Percentiles rank a stretch among this genome's conserved stretches.
These are phyloP conservation scores for Philereme vetulata DNA, from an alignment of 2,888 invertebrate species.

Conservation along the genomic window DNA sequence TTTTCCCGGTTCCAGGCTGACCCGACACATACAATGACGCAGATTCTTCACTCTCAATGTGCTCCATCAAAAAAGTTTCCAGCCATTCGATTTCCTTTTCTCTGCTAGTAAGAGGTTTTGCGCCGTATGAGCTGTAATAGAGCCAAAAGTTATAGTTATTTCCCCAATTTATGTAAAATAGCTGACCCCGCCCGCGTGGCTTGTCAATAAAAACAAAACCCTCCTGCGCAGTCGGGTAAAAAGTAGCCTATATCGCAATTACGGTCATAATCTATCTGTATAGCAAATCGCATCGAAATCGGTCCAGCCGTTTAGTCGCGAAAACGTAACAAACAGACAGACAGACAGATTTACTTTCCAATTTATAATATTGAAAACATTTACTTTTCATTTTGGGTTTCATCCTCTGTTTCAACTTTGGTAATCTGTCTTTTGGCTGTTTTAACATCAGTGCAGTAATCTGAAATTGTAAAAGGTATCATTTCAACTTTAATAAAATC, in stretches of 20 bases:
- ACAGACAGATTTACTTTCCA: no score
- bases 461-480: constrained; percentile 48
- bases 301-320: no score
- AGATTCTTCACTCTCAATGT: constrained; percentile 86
- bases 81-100: constrained; percentile 90
- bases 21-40: constrained; percentile 97
- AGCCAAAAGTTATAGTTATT: neutral
- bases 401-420: constrained; percentile 12
- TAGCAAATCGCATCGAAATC: no score
- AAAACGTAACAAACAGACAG: no score
- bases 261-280: no score
- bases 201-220: no score
- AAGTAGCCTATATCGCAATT: no score
- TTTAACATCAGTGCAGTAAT: constrained; percentile 57
- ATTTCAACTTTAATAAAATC: neutral
- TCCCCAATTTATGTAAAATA: no score
- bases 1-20: constrained; percentile 98
- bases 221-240: no score
- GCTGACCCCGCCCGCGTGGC: no score
- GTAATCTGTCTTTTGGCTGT: constrained; percentile 51
- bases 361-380: neutral
- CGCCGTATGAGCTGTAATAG: constrained; percentile 21
- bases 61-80: constrained; percentile 86
- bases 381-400: constrained; percentile 26
- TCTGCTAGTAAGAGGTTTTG: constrained; percentile 87